These are phyloP conservation scores for Pteropus rufus DNA, from an alignment of 2,797 vertebrate species.

Conservation along the genomic window DNA sequence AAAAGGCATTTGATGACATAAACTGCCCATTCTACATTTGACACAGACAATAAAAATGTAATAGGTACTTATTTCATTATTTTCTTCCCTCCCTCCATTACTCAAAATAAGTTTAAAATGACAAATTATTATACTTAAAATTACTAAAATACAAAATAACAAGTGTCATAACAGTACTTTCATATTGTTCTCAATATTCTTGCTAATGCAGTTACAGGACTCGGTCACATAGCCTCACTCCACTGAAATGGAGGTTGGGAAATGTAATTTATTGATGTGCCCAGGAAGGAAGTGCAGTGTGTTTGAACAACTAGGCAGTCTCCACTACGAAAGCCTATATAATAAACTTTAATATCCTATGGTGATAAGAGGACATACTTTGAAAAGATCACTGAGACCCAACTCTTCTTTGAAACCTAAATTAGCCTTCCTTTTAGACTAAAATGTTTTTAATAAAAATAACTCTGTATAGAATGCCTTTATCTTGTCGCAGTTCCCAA, in stretches of 20 bases:
- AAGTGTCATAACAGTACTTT: not conserved
- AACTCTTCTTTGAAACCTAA: not conserved
- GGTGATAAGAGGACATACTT: not conserved
- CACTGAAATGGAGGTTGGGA: accelerated
- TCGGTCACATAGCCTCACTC: not conserved
- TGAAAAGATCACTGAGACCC: not conserved
- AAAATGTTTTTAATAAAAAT: not conserved
- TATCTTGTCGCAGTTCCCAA: not conserved
- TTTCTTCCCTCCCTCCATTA: not conserved
- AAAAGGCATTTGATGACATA: not conserved
- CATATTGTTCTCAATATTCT: not conserved
- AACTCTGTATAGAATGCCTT: not conserved
- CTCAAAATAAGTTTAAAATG: not conserved
- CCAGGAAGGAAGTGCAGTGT: not conserved
- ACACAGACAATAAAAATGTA: not conserved
- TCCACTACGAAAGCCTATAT: not conserved
- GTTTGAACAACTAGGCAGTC: not conserved
- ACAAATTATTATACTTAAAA: not conserved
- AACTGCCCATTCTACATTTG: not conserved
- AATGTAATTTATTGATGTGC: not conserved
- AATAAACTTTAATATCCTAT: not conserved
- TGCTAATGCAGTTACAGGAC: not conserved
- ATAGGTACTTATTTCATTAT: not conserved
- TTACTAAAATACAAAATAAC: not conserved
- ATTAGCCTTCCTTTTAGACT: not conserved